Evolutionary conservation across 2,113 vertebrate species (phyloP), one percentile per base, ranked within the genome.

Genomic region (Megaceryle torquata): DNA sequence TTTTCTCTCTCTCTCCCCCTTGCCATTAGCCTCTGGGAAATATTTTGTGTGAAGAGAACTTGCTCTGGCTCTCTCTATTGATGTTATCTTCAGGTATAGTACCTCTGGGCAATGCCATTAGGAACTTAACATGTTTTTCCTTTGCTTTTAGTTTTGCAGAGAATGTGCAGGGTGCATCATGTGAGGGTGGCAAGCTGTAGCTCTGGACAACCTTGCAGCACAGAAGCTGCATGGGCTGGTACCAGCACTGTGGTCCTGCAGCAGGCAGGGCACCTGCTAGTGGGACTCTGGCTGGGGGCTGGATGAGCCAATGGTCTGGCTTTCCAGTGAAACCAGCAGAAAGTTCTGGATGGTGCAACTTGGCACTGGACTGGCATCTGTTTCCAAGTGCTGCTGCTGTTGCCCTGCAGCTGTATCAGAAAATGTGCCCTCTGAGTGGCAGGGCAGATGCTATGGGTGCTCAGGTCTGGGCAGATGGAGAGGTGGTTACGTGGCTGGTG

Each of bases 1-100:
- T 95, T 59, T 26, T 84, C 26, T 87, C 72, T 76, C 75, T 81
- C n/a, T 50, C 69, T 77, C 85, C 72, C 74, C 35, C 41, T 48
- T 89, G 83, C 87, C 85, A 77, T 90, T 96, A 60, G 92, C 95
- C 93, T 95, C 92, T 97, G 95, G 96, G 95, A 93, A 97, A 96
- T 94, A 96, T 60, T 92, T 95, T 91, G 67, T 67, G 82, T 43
- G 75, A 79, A 37, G 75, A 84, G 82, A 89, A 57, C 79, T 81
- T 12, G 54, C 0, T 3, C 88, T 81, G 56, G 72, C 95, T 82
- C 79, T 95, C 85, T 37, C 17, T 35, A 1, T 9, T 57, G 95
- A 93, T 97, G 72, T 90, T 95, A 96, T 90, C 95, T 91, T 25
- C 90, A 69, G 51, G 39, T 61, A 68, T 4, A 94, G 86, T 60